These are phyloP conservation scores for Hirtodrosophila trivittata DNA, from an alignment of 2,888 invertebrate genomes.

Conservation along the genomic window DNA sequence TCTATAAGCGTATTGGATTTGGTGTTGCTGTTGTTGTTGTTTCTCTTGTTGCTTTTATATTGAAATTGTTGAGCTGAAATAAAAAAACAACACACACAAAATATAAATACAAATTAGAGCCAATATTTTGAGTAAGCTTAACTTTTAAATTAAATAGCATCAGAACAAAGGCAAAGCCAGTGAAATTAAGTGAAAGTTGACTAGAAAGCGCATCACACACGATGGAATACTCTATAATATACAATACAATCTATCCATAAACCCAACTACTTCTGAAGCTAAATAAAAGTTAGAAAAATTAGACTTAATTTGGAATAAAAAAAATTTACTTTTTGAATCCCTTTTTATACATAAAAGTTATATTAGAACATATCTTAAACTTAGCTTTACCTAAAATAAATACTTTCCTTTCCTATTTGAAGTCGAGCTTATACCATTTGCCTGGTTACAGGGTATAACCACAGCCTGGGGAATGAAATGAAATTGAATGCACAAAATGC, in stretches of 20 bases:
- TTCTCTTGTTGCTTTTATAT: constrained; percentile 8
- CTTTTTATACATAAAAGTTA: no score
- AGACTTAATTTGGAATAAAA: no score
- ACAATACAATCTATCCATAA: no score
- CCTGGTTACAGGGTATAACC: constrained; percentile 10
- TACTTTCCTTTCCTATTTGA: no score
- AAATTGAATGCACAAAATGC: constrained; percentile 34
- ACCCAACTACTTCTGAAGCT: no score
- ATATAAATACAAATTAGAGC: constrained; percentile 20
- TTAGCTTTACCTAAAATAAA: no score
- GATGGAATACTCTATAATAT: no score
- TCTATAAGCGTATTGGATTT: constrained; percentile 32
- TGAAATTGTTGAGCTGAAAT: constrained; percentile 32
- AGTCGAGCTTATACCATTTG: no score
- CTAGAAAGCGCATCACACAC: background rate
- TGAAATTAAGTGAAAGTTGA: background rate
- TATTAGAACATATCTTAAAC: no score
- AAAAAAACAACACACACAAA: background rate
- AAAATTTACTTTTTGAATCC: no score
- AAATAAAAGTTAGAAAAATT: no score
- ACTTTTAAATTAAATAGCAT: constrained; percentile 7
- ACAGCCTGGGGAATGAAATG: constrained; percentile 4
- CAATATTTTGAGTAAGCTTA: background rate
- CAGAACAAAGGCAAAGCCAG: background rate
- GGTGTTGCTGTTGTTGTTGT: constrained; percentile 36